Percentiles rank a stretch among this genome's conserved stretches.
Conservation (phyloP, 1,140 invertebrate genomes). For the Dendrolimus punctatus region DNA sequence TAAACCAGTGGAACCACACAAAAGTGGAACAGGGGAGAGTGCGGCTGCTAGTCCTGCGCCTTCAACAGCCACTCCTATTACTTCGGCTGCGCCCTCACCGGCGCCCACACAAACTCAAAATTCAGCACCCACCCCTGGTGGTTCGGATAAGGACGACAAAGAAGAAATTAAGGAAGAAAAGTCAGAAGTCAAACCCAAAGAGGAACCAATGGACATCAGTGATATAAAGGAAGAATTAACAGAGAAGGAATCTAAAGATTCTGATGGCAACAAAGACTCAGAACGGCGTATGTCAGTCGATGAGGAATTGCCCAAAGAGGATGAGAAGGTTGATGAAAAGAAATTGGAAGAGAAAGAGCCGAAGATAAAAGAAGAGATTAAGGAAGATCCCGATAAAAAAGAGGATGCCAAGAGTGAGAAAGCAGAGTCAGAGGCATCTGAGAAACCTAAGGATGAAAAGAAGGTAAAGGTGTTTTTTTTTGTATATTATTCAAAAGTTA, state of each 20-base stretch:
- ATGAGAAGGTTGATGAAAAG: slow-evolving; percentile 66
- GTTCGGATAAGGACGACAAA: slow-evolving; percentile 61
- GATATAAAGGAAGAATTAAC: slow-evolving; percentile 56
- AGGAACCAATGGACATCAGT: slow-evolving; percentile 59
- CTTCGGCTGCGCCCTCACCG: slow-evolving; percentile 57
- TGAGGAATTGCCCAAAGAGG: slow-evolving; percentile 45
- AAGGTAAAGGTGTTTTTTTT: slow-evolving; percentile 30
- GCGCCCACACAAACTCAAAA: slow-evolving; percentile 45
- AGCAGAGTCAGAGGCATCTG: slow-evolving; percentile 59
- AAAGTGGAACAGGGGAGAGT: slow-evolving; percentile 71
- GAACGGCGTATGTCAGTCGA: slow-evolving; percentile 45
- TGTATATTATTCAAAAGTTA: too few relatives aligned
- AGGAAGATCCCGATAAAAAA: slow-evolving; percentile 56
- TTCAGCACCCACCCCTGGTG: slow-evolving; percentile 31
- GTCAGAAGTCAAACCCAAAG: slow-evolving; percentile 68
- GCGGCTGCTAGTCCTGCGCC: slow-evolving; percentile 82
- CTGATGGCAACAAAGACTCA: slow-evolving; percentile 36
- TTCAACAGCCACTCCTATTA: slow-evolving; percentile 58
- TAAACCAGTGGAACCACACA: slow-evolving; percentile 82
- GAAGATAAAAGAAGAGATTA: slow-evolving; percentile 57
- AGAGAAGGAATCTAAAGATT: slow-evolving; percentile 42
- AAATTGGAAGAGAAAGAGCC: slow-evolving; percentile 48
- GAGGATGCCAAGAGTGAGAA: slow-evolving; percentile 71
- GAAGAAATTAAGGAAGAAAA: slow-evolving; percentile 68
- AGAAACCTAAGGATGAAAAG: slow-evolving; percentile 70